phyloP scores from a whole-genome alignment of 1,140 invertebrate genomes.

The Brachionus calyciflorus region DNA sequence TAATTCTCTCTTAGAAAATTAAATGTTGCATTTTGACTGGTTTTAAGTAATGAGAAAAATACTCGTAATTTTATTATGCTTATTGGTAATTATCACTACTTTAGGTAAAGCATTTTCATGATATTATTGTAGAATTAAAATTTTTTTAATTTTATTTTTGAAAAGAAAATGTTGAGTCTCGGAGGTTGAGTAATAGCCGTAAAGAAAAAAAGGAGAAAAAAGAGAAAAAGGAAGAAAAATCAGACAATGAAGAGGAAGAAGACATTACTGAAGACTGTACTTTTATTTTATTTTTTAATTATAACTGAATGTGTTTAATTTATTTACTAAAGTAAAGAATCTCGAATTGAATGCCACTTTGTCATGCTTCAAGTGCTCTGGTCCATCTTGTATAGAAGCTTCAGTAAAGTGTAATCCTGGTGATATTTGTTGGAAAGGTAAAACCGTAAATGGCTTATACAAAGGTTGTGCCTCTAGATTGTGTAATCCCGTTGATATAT shows the following conservation, averaged over 20 bases:
- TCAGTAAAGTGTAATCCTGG: background rate
- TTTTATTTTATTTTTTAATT: background rate
- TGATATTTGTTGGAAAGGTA: constrained; percentile 24
- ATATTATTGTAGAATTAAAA: too few species aligned
- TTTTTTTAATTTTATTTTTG: too few species aligned
- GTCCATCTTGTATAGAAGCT: background rate
- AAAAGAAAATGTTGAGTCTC: too few species aligned
- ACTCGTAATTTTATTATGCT: too few species aligned
- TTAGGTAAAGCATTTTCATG: too few species aligned
- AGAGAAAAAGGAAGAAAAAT: constrained; percentile 18
- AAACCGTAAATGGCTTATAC: background rate
- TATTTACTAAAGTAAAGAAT: constrained; percentile 32
- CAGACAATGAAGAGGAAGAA: background rate
- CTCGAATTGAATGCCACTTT: constrained; percentile 9
- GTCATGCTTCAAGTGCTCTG: background rate
- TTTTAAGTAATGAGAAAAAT: too few species aligned
- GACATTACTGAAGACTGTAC: constrained; percentile 18
- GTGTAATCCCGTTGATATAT: background rate
- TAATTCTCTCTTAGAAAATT: too few species aligned
- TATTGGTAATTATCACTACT: too few species aligned
- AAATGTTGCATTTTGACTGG: too few species aligned
- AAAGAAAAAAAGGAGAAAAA: background rate
- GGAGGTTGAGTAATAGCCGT: background rate
- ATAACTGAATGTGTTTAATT: background rate
- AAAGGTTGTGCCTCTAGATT: constrained; percentile 12